Percentiles rank a stretch among this genome's conserved stretches.
These are phyloP conservation scores for Syndactyla subalaris DNA, from an alignment of 2,797 vertebrate genomes.

Conservation along the genomic window DNA sequence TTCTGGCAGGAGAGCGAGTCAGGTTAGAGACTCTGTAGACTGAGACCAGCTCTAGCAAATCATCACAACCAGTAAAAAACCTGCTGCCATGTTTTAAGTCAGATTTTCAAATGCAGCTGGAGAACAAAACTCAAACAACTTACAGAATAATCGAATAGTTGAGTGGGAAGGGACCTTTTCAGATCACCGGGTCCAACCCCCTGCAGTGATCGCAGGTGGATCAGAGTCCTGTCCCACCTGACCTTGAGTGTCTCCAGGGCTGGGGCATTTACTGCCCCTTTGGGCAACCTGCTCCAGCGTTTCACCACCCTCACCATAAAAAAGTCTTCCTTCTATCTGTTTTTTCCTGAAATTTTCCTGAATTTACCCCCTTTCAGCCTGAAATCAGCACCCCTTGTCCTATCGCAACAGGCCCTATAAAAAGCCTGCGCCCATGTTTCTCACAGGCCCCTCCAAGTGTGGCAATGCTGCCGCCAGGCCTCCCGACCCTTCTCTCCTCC, in stretches of 20 bases:
- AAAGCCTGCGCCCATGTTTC: background rate
- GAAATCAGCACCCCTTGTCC: background rate
- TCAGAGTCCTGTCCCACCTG: fast-evolving
- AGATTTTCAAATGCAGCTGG: background rate
- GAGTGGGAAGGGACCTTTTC: background rate
- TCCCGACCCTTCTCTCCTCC: background rate
- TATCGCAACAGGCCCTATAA: background rate
- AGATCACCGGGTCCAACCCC: background rate
- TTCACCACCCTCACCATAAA: fast-evolving
- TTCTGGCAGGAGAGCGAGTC: background rate
- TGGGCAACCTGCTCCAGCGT: background rate
- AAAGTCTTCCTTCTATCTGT: background rate
- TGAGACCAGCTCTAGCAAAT: background rate
- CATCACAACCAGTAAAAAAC: fast-evolving
- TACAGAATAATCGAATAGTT: fast-evolving
- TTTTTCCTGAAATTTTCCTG: no score
- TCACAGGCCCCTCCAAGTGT: fast-evolving
- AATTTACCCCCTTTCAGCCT: background rate
- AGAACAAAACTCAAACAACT: background rate
- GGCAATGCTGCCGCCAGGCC: fast-evolving
- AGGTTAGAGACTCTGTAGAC: background rate
- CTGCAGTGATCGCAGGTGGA: background rate
- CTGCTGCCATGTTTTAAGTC: background rate
- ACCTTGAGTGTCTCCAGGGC: background rate
- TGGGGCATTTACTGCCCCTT: background rate